Evolutionary conservation across 2,888 invertebrate species (phyloP), one percentile per base, ranked within the genome.

Genomic region (Hypolimnas misippus): DNA sequence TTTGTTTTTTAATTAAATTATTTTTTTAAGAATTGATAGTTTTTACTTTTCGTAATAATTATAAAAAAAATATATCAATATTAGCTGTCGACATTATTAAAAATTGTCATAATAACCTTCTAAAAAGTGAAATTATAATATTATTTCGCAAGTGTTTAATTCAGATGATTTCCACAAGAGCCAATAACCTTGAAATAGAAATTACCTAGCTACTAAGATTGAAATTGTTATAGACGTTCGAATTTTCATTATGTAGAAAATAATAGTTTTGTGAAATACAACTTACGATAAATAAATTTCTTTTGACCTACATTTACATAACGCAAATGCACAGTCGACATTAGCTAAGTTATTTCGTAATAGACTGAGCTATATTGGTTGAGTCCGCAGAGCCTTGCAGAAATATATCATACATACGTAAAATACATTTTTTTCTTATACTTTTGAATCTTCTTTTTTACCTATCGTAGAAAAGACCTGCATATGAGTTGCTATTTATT

Each of bases 341-440:
- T n/a, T 49, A n/a, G 14, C 49, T 49, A 49, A 25, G 49, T 14
- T 25, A 14, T 49, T 49, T 49, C 29, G 49, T 49, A 49, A 25
- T 29, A 25, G 17, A 2, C n/a, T 49, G 21, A 44, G 44, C 19
- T 42, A 42, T 42, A 42, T 35, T 3, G 35, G n/a, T 35, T 1
- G 8, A 12, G 17, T 42, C 16, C 5, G 46, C 21, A 21, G 21
- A 5, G 10, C 21, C 12, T 19, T 5, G 21, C 21, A 46, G 12
- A 10, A 21, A 17, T 46, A 21, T 46, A n/a, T 46, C 12, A 21
- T 21, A 44, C 19, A 10, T 7, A 40, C 8, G 7, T 40, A 7
- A 16, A 17, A 42, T 42, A 16, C 17, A 8, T 17, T 42, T 42
- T 17, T 17, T 17, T 10, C 17, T 16, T 14, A 16, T 2, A 35